These are phyloP conservation scores for Pseudolaguvia tuberculata DNA, from an alignment of 2,113 vertebrate genomes.

Conservation along the genomic window DNA sequence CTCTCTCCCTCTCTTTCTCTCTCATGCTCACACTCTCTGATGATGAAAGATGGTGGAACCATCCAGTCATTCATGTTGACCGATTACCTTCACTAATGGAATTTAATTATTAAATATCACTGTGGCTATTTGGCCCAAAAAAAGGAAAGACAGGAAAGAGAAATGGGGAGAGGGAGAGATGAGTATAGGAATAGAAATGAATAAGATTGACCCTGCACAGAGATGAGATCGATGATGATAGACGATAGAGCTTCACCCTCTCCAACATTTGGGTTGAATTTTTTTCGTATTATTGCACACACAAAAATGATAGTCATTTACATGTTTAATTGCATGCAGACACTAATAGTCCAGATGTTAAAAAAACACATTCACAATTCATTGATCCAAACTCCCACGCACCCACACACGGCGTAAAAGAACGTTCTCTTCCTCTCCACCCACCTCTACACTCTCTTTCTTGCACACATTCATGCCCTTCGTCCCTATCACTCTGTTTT, in stretches of 20 bases:
- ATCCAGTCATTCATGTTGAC: conserved; percentile 73
- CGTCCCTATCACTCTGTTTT: conserved; percentile 34
- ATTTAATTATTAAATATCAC: conserved; percentile 80
- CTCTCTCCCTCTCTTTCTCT: conserved; percentile 3
- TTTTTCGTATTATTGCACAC: conserved; percentile 1
- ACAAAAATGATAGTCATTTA: not conserved
- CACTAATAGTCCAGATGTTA: conserved; percentile 26
- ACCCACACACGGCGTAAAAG: conserved; percentile 40
- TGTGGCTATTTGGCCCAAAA: conserved; percentile 65
- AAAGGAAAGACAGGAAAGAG: conserved; percentile 62
- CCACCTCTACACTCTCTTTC: conserved; percentile 44
- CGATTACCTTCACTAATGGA: conserved; percentile 78
- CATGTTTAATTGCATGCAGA: not conserved
- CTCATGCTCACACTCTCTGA: conserved; percentile 25
- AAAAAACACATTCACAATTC: conserved; percentile 27
- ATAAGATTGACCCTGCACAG: conserved; percentile 31
- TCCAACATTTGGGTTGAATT: not conserved
- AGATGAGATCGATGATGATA: conserved; percentile 38
- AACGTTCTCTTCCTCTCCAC: conserved; percentile 49
- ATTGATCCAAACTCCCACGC: conserved; percentile 35
- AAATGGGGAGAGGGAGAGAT: conserved; percentile 42
- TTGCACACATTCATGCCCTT: conserved; percentile 34
- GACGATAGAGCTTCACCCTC: conserved; percentile 23
- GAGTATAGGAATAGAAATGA: conserved; percentile 36
- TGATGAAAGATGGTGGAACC: conserved; percentile 36